Evolutionary conservation across 1,140 invertebrate species (phyloP), one percentile per base, ranked within the genome.

Genomic region (Orussus abietinus): DNA sequence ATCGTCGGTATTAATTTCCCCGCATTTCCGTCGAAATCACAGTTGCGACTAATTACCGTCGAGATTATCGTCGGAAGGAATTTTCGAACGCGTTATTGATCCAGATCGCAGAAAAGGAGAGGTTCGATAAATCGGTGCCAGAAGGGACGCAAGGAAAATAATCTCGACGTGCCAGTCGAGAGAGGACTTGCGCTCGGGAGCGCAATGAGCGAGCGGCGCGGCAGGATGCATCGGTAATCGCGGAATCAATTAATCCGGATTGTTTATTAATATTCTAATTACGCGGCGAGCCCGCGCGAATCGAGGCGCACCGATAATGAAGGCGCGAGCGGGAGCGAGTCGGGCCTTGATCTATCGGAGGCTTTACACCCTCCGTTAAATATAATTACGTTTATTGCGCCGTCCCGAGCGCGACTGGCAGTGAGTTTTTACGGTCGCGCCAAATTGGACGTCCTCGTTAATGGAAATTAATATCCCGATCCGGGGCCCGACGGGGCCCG

Each of bases 191-290:
- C n/a, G n/a, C n/a, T n/a, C n/a, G n/a, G n/a, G n/a, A n/a, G n/a
- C n/a, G n/a, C n/a, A n/a, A n/a, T n/a, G n/a, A n/a, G n/a, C n/a
- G n/a, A n/a, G n/a, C n/a, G n/a, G n/a, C n/a, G n/a, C n/a, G n/a
- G n/a, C n/a, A n/a, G n/a, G n/a, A n/a, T 28, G 25, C 47, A 39
- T 50, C 38, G 45, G 31, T 42, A 55, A 48, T 51, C 37, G 41
- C 28, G 20, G 45, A 51, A 50, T 53, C 39, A 52, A 58, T 59
- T 51, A 54, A 61, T 46, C 52, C 20, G 35, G 37, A 51, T 58
- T 53, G 53, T 55, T 64, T 57, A 61, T 62, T 57, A 51, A 57
- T 58, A 58, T 58, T 57, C 53, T 54, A 66, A 66, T 66, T 64
- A 58, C 35, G 39, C 20, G 37, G 34, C 30, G 28, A 35, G 41